Evolutionary conservation across 2,113 vertebrate species (phyloP).

Genomic region (Panurus biarmicus): DNA sequence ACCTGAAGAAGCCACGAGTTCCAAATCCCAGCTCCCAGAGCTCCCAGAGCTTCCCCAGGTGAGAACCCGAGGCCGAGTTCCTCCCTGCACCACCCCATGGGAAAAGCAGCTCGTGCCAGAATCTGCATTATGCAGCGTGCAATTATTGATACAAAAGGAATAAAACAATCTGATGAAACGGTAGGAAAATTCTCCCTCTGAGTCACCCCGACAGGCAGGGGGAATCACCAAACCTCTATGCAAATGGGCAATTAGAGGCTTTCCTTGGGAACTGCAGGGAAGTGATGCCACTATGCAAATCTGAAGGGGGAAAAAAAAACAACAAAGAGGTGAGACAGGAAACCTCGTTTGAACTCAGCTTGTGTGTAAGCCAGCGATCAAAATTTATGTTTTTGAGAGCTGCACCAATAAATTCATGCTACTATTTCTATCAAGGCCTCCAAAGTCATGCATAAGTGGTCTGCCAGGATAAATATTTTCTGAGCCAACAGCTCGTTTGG

Average conservation of each 20-base stretch:
- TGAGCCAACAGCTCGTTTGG: constrained; percentile 22
- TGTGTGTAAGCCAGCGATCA: not conserved
- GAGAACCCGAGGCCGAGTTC: constrained; percentile 11
- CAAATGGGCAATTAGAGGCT: constrained; percentile 52
- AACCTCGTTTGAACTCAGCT: constrained; percentile 14
- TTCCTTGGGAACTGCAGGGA: constrained; percentile 10
- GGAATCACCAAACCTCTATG: constrained; percentile 22
- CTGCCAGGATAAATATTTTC: constrained; percentile 48
- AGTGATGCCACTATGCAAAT: constrained; percentile 28
- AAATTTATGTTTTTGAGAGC: constrained; percentile 3
- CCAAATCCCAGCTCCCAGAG: not conserved
- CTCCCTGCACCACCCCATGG: not conserved
- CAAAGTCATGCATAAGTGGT: constrained; percentile 4
- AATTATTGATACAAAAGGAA: constrained; percentile 25
- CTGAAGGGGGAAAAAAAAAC: not conserved
- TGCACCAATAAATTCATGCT: constrained; percentile 11
- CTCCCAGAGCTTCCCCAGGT: not conserved
- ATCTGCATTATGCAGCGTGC: not conserved
- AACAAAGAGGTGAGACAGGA: not conserved
- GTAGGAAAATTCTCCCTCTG: constrained; percentile 10
- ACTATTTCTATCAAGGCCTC: constrained; percentile 34
- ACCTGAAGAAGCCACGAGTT: not conserved
- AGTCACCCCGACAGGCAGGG: not conserved
- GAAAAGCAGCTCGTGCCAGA: not conserved
- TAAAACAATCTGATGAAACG: constrained; percentile 31